Evolutionary conservation across 2,113 vertebrate species (phyloP).

Genomic region (Pseudorectes ferrugineus): DNA sequence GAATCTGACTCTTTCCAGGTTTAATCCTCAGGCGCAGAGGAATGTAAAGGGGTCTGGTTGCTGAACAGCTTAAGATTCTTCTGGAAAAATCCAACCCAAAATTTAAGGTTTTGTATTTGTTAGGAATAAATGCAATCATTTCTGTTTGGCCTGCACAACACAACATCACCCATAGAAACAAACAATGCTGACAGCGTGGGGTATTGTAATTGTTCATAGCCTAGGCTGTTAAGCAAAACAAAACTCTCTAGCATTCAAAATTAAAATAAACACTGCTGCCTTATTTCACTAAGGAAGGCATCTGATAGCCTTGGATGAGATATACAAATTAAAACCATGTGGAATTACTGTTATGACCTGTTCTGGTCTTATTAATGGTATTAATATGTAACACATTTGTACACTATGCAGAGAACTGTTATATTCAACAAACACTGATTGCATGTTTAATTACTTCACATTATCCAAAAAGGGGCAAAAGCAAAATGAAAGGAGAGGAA

Average conservation of each 20-base stretch:
- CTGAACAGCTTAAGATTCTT: not conserved
- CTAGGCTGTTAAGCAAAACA: not conserved
- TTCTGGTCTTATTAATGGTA: not conserved
- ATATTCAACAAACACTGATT: not conserved
- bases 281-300: not conserved
- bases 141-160: not conserved
- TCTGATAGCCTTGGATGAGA: not conserved
- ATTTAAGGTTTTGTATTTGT: not conserved
- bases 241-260: not conserved
- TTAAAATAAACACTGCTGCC: not conserved
- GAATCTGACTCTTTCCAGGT: not conserved
- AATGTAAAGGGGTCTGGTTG: not conserved
- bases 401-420: not conserved
- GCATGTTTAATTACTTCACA: not conserved
- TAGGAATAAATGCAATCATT: not conserved
- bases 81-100: not conserved
- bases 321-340: not conserved
- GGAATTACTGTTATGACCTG: not conserved
- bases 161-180: not conserved
- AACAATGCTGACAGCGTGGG: not conserved
- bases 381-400: not conserved
- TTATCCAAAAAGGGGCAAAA: not conserved
- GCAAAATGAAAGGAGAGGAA: not conserved
- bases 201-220: not conserved
- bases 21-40: not conserved